Evolutionary conservation across 2,888 invertebrate genomes (phyloP).

Genomic region (Sarcophaga subvicina): DNA sequence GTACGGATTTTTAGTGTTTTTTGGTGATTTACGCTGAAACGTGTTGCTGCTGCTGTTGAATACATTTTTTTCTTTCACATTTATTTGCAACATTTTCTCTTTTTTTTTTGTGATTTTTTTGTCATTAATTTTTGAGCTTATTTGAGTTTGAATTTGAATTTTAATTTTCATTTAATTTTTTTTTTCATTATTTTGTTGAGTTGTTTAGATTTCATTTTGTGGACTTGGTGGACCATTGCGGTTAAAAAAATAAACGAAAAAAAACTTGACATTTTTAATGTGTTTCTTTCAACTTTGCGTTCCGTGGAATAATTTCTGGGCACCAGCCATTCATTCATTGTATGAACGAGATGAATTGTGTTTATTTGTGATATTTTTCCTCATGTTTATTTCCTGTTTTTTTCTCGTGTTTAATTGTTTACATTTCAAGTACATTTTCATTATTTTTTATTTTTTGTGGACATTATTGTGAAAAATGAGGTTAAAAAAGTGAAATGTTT

Average conservation of each 20-base stretch:
- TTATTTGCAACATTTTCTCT: neutral
- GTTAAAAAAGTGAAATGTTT: neutral
- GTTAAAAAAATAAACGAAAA: neutral
- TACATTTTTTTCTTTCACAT: neutral
- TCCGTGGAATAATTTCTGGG: conserved; percentile 9
- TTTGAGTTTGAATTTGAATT: neutral
- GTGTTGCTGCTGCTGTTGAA: neutral
- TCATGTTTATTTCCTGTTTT: neutral
- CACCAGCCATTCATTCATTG: neutral
- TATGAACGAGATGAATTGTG: neutral
- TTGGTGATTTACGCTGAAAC: conserved; percentile 18
- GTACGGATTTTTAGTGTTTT: conserved; percentile 1
- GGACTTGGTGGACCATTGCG: conserved; percentile 14
- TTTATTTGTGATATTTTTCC: neutral
- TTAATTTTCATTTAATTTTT: neutral
- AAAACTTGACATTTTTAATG: neutral
- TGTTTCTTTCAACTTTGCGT: neutral
- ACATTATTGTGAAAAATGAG: neutral
- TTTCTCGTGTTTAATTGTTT: neutral
- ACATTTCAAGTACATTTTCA: conserved; percentile 1
- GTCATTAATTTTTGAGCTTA: conserved; percentile 24
- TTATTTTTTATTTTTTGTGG: neutral
- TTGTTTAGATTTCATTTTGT: conserved; percentile 21
- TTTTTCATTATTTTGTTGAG: neutral
- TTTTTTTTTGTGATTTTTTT: neutral